phyloP scores from a whole-genome alignment of 2,113 vertebrate species.

The Pollimyrus isidori region DNA sequence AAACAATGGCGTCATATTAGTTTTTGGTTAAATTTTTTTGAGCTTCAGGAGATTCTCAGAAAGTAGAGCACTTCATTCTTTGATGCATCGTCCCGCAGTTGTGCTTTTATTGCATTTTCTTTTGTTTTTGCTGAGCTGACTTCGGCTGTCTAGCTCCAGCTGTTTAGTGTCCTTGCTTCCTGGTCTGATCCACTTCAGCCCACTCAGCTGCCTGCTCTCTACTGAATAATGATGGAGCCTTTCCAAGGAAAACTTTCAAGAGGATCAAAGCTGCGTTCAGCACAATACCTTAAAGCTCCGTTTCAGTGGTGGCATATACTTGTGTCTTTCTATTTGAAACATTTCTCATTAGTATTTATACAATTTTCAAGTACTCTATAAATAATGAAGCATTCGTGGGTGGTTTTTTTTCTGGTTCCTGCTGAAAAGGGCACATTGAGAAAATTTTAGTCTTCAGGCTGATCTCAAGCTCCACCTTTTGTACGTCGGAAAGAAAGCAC shows the following conservation, averaged over 20 bases:
- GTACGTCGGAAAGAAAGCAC: background rate
- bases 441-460: background rate
- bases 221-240: background rate
- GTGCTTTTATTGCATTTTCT: background rate
- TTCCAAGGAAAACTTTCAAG: background rate
- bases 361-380: background rate
- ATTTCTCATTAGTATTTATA: background rate
- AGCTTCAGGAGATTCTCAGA: background rate
- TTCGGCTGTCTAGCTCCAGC: background rate
- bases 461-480: background rate
- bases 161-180: background rate
- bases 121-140: background rate
- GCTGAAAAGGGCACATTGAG: background rate
- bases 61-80: background rate
- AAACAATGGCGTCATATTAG: background rate
- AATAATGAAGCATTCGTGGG: background rate
- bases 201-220: background rate
- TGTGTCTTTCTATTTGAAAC: background rate
- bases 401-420: background rate
- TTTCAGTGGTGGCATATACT: background rate
- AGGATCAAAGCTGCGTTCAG: background rate
- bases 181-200: background rate
- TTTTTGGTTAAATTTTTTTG: background rate
- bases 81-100: background rate
- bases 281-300: background rate